Base-by-base conservation (phyloP, 1,140 invertebrate genomes). In the Leptinotarsa undecemlineata region DNA sequence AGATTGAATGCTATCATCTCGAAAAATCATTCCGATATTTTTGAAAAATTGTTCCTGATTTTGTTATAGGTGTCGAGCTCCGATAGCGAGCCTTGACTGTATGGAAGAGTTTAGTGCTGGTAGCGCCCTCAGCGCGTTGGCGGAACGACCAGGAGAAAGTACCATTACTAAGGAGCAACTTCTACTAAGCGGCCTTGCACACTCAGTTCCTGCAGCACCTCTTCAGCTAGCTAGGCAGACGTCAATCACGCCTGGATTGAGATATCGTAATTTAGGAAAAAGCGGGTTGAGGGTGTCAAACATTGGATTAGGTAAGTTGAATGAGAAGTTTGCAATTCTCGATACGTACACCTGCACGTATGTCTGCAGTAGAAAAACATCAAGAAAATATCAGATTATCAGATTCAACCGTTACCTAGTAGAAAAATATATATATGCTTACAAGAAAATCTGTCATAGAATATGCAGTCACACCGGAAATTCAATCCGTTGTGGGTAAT, bases 241-340 rank as follows among this genome's bases (percentile, higher is more conserved):
- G 74, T 86, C 89, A 78, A 83, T 92, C 81, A 91, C 90, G 75
- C 92, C 93, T 70, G 95, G 94, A 51, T 89, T 96, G 79, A 90
- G 94, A 19, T 95, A 95, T 86, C 91, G 95, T 85, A 97, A 97
- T 87, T 89, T 98, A 76, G 96, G 96, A 70, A 97, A 97, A 87
- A 96, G 94, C 81, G 96, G 96, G 69, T 89, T 98, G 74, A 89
- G 95, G 78, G 95, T 97, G 69, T 96, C 95, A 77, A 96, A 95
- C 84, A 92, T 98, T 81, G 96, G 95, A 76, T 88, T 97, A 81
- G 92, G 92, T 91, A 88, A 87, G 88, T 21, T 26, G 17, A 64
- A 3, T 6, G 17, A 61, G 60, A 61, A 61, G 17, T 13, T 61
- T 20, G 17, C 60, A 61, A 19, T 61, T n/a, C 20, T 61, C 20